These are phyloP conservation scores for Ranitomeya variabilis DNA, from an alignment of 2,113 vertebrate species.

Conservation along the genomic window DNA sequence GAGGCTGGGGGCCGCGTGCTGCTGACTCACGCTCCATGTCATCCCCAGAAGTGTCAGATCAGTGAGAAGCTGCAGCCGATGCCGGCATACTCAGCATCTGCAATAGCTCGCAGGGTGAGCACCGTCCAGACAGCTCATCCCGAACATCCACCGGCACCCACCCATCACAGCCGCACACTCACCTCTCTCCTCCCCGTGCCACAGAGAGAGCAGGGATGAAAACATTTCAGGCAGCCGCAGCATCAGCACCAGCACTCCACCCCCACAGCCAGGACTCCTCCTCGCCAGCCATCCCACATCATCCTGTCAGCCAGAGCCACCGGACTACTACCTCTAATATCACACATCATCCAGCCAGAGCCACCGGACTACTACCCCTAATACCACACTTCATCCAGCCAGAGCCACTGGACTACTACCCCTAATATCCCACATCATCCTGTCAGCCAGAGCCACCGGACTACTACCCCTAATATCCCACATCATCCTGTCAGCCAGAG, in stretches of 20 bases:
- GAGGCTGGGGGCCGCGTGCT: not conserved
- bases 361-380: no score
- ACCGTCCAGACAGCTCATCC: not conserved
- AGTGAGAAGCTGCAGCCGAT: slow-evolving; percentile 1
- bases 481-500: no score
- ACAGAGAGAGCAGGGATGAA: slow-evolving; percentile 54
- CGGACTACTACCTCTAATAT: no score
- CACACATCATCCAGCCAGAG: no score
- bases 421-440: no score
- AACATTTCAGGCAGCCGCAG: slow-evolving; percentile 34
- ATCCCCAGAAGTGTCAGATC: slow-evolving; percentile 35
- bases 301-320: not conserved
- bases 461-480: no score
- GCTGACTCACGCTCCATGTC: slow-evolving; percentile 50
- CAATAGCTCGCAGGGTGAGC: not conserved
- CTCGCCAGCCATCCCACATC: not conserved
- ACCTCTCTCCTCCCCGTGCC: slow-evolving; percentile 44
- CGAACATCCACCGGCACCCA: not conserved
- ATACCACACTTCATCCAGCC: no score
- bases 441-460: no score
- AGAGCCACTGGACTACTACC: no score
- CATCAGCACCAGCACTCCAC: not conserved
- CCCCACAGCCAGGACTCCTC: not conserved
- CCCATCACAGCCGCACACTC: not conserved
- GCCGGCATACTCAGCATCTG: not conserved